These are phyloP conservation scores for Pocota personata DNA, from an alignment of 2,888 invertebrate genomes.

Conservation along the genomic window DNA sequence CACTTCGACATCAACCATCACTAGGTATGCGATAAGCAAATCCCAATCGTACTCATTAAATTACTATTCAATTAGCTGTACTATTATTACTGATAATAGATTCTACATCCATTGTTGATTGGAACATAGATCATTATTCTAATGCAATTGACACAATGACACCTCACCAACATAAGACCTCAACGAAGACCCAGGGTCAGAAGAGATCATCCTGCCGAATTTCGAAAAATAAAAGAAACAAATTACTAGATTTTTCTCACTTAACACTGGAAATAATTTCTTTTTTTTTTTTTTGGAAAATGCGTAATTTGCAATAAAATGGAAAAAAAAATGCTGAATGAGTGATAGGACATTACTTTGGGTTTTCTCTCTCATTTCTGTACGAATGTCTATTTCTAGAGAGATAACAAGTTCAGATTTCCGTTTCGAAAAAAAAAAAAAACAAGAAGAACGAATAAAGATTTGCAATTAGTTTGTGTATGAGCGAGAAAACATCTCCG, in stretches of 20 bases:
- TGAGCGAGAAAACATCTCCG: slow-evolving; percentile 21
- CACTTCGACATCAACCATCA: background rate
- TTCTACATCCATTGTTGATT: no score
- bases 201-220: background rate
- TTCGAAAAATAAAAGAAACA: background rate
- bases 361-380: background rate
- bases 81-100: background rate
- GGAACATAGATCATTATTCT: background rate
- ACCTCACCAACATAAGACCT: background rate
- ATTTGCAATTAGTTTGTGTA: background rate
- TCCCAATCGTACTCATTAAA: background rate
- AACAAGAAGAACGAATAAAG: background rate
- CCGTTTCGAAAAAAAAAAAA: slow-evolving; percentile 29
- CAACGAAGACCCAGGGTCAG: background rate
- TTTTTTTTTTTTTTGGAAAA: no score
- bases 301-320: background rate
- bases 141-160: background rate
- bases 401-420: slow-evolving; percentile 58
- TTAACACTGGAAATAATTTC: background rate
- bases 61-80: background rate
- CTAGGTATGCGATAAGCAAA: background rate
- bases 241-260: background rate
- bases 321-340: background rate
- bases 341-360: background rate
- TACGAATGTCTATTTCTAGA: background rate